Percentiles rank a stretch among this genome's conserved stretches.
Evolutionary conservation across 2,113 vertebrate species (phyloP).

Genomic region (Asarcornis scutulata): DNA sequence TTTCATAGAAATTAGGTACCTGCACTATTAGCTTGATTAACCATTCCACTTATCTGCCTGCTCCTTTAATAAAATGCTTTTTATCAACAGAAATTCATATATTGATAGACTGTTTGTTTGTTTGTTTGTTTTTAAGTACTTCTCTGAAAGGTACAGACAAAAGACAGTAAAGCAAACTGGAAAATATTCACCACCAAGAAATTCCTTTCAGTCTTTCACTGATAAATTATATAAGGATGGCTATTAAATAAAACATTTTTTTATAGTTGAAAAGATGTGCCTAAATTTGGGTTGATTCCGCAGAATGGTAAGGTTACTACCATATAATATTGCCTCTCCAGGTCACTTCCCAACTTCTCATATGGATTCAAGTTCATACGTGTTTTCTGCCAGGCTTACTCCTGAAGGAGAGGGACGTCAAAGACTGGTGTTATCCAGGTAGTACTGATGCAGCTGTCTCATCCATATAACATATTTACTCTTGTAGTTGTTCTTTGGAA

Average conservation of each 20-base stretch:
- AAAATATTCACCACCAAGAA: not conserved
- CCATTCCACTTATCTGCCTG: not conserved
- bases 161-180: not conserved
- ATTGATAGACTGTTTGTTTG: not conserved
- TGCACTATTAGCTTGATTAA: conserved; percentile 19
- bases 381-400: not conserved
- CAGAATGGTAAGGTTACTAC: not conserved
- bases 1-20: conserved; percentile 19
- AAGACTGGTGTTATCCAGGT: not conserved
- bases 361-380: not conserved
- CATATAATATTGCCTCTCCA: fast-evolving
- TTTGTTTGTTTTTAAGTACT: not conserved
- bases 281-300: not conserved
- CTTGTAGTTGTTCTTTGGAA: not conserved
- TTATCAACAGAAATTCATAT: not conserved
- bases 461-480: not conserved
- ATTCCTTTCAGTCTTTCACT: not conserved
- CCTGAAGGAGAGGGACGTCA: not conserved
- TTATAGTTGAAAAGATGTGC: not conserved
- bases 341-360: not conserved
- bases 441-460: not conserved
- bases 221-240: not conserved
- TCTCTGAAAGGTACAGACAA: not conserved
- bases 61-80: not conserved
- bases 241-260: not conserved